Percentiles rank a stretch among this genome's conserved stretches.
Conservation (phyloP, 2,888 invertebrate species). For the Eumacrocentrus americanus region DNA sequence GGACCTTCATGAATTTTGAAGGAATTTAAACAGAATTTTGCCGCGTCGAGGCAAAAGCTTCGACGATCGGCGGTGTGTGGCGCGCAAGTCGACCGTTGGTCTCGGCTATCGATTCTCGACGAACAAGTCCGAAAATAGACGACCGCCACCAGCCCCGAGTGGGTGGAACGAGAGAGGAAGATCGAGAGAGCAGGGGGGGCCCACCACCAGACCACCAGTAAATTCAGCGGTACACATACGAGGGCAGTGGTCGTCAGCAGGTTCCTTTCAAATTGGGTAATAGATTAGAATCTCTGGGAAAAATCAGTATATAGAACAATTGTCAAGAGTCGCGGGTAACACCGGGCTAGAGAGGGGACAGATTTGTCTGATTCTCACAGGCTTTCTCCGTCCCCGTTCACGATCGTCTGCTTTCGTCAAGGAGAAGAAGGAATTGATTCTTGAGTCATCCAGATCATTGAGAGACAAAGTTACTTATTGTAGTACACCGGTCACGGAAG, state of each 20-base stretch:
- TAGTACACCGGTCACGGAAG: too few species aligned
- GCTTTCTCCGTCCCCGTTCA: neutral
- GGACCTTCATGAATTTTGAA: too few species aligned
- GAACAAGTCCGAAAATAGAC: neutral
- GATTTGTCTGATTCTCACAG: neutral
- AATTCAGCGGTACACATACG: conserved; percentile 2
- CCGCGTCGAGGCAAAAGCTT: neutral
- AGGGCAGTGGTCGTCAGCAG: conserved; percentile 9
- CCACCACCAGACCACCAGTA: neutral
- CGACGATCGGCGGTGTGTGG: neutral
- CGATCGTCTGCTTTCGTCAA: neutral
- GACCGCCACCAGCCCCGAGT: neutral
- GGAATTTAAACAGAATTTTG: neutral
- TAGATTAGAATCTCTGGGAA: neutral
- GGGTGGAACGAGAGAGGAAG: neutral
- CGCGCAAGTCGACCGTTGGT: neutral
- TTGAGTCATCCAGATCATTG: neutral
- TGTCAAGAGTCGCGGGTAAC: neutral
- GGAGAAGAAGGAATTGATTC: too few species aligned
- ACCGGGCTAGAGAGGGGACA: neutral
- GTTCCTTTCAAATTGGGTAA: neutral
- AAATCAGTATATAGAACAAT: neutral
- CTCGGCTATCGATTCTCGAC: neutral
- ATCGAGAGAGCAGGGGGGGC: neutral
- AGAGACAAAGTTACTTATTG: too few species aligned